Evolutionary conservation across 2,797 vertebrate species (phyloP), one percentile per base, ranked within the genome.

Genomic region (Cryptoblepharus egeriae): DNA sequence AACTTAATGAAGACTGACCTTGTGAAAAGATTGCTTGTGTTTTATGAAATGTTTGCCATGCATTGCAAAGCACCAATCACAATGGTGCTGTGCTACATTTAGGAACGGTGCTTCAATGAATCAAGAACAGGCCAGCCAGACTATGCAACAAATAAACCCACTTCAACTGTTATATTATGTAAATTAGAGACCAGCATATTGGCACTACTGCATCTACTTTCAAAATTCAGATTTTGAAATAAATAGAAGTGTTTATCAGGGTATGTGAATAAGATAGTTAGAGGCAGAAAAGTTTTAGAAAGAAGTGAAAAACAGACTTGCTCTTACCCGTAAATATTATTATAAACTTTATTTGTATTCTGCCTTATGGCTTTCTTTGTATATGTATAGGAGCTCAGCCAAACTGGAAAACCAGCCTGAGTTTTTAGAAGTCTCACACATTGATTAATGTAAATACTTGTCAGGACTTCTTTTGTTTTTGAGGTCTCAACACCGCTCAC

Each of bases 291-390:
- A 12, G 35, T 37, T 69, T 52, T 22, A 63, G 39, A 86, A 26
- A n/a, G 70, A 74, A 87, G 15, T 1, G 70, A 32, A 86, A 75
- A 86, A 35, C 32, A 10, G 7, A 77, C 20, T 12, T 64, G 75
- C n/a, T 30, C 39, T n/a, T 42, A 4, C 13, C 6, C 52, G 18
- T 64, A 49, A 30, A 28, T 77, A 52, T 28, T 30, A 6, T 9
- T n/a, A n/a, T n/a, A n/a, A n/a, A n/a, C n/a, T n/a, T n/a, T n/a
- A n/a, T n/a, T n/a, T n/a, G n/a, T n/a, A n/a, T n/a, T n/a, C n/a
- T n/a, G n/a, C n/a, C 28, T 32, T 65, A 16, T 77, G 45, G 22
- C 28, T 55, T 55, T 67, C 18, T 35, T 11, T 58, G 32, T 13
- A 60, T 42, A 42, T 42, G 39, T 42, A 42, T 9, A 42, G 9